phyloP scores from a whole-genome alignment of 92 coral and sea anemone species.

The Scolanthus callimorphus region DNA sequence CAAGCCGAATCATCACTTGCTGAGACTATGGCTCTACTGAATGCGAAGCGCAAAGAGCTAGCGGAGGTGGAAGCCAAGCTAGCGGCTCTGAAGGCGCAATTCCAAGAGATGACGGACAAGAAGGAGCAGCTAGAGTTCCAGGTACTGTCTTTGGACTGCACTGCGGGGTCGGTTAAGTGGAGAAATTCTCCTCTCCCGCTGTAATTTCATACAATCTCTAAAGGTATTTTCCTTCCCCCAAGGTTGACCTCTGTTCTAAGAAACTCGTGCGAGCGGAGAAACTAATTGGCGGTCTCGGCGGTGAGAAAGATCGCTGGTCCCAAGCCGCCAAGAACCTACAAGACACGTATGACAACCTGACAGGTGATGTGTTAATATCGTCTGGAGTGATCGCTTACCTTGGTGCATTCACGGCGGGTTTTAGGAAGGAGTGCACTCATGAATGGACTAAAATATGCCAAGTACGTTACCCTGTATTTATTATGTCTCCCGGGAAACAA shows the following conservation, averaged over 20 bases:
- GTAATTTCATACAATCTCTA: too few relatives aligned
- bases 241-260: slow-evolving; percentile 99
- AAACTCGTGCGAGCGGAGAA: slow-evolving; percentile 96
- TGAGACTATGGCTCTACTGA: slow-evolving; percentile 87
- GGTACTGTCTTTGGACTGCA: too few relatives aligned
- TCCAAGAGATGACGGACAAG: slow-evolving; percentile 97
- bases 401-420: slow-evolving; percentile 97
- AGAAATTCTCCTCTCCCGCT: too few relatives aligned
- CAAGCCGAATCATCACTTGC: slow-evolving; percentile 95
- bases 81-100: slow-evolving; percentile 84
- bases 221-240: too few relatives aligned
- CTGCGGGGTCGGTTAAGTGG: too few relatives aligned
- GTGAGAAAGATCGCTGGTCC: slow-evolving; percentile 99
- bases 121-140: slow-evolving; percentile 95
- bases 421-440: slow-evolving; percentile 89
- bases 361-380: slow-evolving; percentile 97
- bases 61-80: slow-evolving; percentile 96
- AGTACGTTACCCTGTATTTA: too few relatives aligned
- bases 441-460: slow-evolving; percentile 97
- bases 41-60: slow-evolving; percentile 86
- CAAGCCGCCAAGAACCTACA: slow-evolving; percentile 89
- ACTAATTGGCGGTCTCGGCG: slow-evolving; percentile 96
- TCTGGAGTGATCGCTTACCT: slow-evolving; percentile 98
- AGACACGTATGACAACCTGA: slow-evolving; percentile 89
- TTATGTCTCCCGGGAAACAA: too few relatives aligned